Percentiles rank a stretch among this genome's conserved stretches.
Conservation (phyloP, 2,888 invertebrate genomes). For the Diloba caeruleocephala region DNA sequence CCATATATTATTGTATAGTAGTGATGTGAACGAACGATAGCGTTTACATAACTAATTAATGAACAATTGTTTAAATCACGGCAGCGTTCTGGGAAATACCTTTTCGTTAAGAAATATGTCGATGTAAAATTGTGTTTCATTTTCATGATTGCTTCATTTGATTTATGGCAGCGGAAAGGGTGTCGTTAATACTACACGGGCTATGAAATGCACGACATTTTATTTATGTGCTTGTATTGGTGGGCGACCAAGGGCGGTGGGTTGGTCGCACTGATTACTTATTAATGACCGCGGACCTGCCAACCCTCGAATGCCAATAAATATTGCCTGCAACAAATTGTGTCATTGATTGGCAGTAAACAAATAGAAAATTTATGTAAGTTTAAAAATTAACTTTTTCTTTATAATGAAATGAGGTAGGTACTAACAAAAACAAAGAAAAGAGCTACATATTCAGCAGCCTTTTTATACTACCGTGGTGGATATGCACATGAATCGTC, state of each 20-base stretch:
- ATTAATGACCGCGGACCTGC: constrained; percentile 75
- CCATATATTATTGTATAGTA: too few relatives aligned
- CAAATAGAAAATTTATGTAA: constrained; percentile 47
- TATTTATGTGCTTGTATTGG: constrained; percentile 51
- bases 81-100: constrained; percentile 11
- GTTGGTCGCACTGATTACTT: constrained; percentile 79
- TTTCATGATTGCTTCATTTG: constrained; percentile 55
- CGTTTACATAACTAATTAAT: constrained; percentile 4
- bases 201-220: constrained; percentile 52
- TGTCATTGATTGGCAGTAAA: constrained; percentile 64
- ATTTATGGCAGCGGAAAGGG: constrained; percentile 56
- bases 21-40: neutral
- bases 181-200: constrained; percentile 59
- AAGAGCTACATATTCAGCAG: constrained; percentile 10
- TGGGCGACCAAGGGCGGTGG: constrained; percentile 45
- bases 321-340: constrained; percentile 70
- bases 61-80: constrained; percentile 14
- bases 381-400: constrained; percentile 21
- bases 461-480: too few relatives aligned
- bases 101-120: constrained; percentile 20
- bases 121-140: constrained; percentile 44
- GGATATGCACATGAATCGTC: too few relatives aligned
- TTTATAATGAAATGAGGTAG: too few relatives aligned
- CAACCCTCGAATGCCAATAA: constrained; percentile 68
- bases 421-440: constrained; percentile 18